Conservation (phyloP, 2,113 vertebrate genomes). For the Balaenoptera acutorostrata region DNA sequence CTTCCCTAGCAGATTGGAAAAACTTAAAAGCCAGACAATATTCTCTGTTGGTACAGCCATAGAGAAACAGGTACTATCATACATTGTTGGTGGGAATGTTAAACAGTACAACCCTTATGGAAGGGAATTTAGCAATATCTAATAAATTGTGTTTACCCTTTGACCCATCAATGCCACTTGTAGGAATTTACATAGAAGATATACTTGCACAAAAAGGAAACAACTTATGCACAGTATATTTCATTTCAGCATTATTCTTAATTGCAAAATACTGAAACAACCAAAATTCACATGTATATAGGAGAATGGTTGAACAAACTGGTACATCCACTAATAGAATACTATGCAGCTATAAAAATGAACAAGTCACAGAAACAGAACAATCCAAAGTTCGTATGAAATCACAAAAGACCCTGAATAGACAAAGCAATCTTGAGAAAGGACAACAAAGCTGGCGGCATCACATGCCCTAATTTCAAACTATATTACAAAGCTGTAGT, state of each 20-base stretch:
- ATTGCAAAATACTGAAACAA: constrained; percentile 14
- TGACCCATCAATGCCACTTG: background rate
- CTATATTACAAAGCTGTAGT: background rate
- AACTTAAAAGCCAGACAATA: background rate
- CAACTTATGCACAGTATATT: background rate
- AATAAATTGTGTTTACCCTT: background rate
- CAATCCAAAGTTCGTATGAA: background rate
- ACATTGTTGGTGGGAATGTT: background rate
- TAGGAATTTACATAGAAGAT: background rate
- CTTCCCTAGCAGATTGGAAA: background rate
- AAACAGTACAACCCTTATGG: background rate
- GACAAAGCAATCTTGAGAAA: background rate
- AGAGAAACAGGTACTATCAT: background rate
- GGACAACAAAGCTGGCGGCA: background rate
- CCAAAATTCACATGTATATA: background rate
- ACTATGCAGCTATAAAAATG: background rate
- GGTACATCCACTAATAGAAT: background rate
- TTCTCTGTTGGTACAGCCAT: background rate
- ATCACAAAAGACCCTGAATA: background rate
- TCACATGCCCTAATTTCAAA: background rate
- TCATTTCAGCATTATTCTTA: background rate
- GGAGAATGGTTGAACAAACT: background rate
- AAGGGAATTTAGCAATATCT: background rate
- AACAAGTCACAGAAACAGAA: background rate
- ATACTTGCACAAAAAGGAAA: background rate